phyloP scores from a whole-genome alignment of 2,888 invertebrate species.

The Chrysopilus asiliformis region DNA sequence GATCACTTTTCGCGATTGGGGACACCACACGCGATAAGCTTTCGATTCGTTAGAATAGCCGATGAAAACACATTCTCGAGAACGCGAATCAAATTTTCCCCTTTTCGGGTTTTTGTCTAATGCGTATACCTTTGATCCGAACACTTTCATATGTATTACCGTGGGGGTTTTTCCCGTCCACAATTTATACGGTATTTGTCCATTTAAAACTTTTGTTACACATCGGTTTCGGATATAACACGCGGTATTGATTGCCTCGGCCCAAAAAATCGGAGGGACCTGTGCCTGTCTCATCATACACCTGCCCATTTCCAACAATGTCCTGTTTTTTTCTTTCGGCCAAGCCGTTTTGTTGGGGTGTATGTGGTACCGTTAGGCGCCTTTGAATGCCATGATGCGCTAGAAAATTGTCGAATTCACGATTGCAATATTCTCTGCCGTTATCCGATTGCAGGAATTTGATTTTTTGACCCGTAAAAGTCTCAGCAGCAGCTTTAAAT shows the following conservation, averaged over 20 bases:
- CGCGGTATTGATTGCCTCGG: not conserved
- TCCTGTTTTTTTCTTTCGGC: slow-evolving; percentile 8
- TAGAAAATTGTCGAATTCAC: slow-evolving; percentile 4
- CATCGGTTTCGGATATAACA: not conserved
- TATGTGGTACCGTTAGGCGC: not conserved
- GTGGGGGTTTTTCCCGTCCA: not conserved
- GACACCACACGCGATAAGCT: no score
- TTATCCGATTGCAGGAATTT: slow-evolving; percentile 7
- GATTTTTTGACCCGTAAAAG: slow-evolving; percentile 6
- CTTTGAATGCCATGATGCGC: not conserved
- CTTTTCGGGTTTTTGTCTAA: no score
- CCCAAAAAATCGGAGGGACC: not conserved
- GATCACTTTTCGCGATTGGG: no score
- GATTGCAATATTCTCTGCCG: slow-evolving; percentile 2
- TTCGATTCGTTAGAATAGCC: no score
- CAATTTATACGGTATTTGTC: not conserved
- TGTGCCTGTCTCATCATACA: not conserved
- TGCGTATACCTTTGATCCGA: no score
- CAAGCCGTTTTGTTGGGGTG: slow-evolving; percentile 13
- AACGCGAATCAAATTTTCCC: no score
- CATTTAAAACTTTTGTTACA: not conserved
- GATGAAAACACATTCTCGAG: no score
- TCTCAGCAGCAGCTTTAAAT: slow-evolving; percentile 4
- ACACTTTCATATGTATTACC: slow-evolving; percentile 11
- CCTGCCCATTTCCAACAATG: not conserved